Evolutionary conservation across 2,797 vertebrate genomes (phyloP).

Genomic region (Siniperca scherzeri): DNA sequence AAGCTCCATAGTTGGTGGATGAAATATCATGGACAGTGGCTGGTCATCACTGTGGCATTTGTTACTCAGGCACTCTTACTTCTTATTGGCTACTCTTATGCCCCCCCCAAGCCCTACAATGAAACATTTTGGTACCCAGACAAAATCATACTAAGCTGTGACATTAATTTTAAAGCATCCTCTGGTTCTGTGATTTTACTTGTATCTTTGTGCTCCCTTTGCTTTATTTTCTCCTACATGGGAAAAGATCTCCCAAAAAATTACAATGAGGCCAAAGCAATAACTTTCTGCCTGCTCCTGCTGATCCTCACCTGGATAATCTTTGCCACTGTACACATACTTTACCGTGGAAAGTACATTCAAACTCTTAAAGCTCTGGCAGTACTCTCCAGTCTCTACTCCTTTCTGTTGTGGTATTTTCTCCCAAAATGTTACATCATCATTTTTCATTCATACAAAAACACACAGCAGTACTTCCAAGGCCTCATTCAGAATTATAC

Average conservation of each 20-base stretch:
- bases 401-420: constrained; percentile 88
- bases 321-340: constrained; percentile 71
- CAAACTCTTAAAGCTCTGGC: constrained; percentile 60
- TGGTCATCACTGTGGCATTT: constrained; percentile 78
- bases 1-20: constrained; percentile 83
- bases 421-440: constrained; percentile 89
- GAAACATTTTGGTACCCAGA: constrained; percentile 66
- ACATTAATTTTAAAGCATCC: constrained; percentile 27
- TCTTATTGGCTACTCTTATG: constrained; percentile 42
- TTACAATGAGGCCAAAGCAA: constrained; percentile 91
- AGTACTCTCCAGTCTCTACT: constrained; percentile 79
- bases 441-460: constrained; percentile 85
- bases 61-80: constrained; percentile 74
- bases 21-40: constrained; percentile 82
- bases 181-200: constrained; percentile 39
- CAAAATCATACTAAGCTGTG: constrained; percentile 83
- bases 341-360: constrained; percentile 75
- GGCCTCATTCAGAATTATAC: constrained; percentile 90
- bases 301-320: constrained; percentile 85
- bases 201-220: constrained; percentile 53
- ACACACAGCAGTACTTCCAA: constrained; percentile 90
- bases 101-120: constrained; percentile 70
- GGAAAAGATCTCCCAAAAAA: constrained; percentile 91
- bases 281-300: constrained; percentile 90
- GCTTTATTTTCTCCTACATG: constrained; percentile 90